phyloP scores from a whole-genome alignment of 2,113 vertebrate species.

The Corapipo altera region DNA sequence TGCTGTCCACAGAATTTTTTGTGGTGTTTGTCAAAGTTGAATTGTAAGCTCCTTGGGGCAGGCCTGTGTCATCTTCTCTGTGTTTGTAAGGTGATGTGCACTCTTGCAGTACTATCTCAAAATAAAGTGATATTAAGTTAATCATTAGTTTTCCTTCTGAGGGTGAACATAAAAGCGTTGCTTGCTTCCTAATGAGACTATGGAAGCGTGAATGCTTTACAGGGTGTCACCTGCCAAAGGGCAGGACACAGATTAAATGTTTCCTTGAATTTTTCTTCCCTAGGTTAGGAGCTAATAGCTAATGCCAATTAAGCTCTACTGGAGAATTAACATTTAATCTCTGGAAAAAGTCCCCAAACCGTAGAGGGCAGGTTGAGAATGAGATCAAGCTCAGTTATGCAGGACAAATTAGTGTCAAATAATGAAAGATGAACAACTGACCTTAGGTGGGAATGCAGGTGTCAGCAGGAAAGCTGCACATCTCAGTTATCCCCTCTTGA shows the following conservation, averaged over 20 bases:
- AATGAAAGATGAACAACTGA: not conserved
- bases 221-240: not conserved
- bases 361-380: not conserved
- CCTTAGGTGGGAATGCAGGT: fast-evolving
- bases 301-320: not conserved
- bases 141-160: conserved; percentile 25
- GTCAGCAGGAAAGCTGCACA: fast-evolving
- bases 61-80: not conserved
- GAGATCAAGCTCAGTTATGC: not conserved
- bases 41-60: not conserved
- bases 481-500: not conserved
- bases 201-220: not conserved
- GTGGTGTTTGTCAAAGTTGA: not conserved
- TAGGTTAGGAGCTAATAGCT: not conserved
- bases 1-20: not conserved
- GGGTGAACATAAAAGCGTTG: not conserved
- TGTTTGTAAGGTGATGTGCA: conserved; percentile 48
- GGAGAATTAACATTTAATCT: not conserved
- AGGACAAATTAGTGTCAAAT: not conserved
- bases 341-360: not conserved
- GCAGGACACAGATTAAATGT: not conserved
- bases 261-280: not conserved
- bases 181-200: not conserved
- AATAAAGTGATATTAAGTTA: conserved; percentile 55
- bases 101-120: conserved; percentile 32